These are phyloP conservation scores for Notothenia coriiceps DNA, from an alignment of 2,113 vertebrate genomes.

Conservation along the genomic window DNA sequence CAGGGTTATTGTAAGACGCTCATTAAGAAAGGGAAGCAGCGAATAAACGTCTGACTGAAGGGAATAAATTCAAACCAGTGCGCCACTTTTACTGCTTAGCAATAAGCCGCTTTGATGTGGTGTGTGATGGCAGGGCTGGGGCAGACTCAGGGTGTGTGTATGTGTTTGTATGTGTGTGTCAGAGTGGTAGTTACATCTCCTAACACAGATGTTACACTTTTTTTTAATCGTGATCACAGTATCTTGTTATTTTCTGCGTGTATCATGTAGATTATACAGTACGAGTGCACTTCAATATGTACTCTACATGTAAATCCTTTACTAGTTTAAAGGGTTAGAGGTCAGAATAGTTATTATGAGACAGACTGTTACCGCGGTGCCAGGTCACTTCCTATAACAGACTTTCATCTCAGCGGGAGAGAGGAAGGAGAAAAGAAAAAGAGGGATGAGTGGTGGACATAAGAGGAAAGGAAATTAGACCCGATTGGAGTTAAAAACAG, in stretches of 20 bases:
- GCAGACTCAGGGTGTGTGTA: constrained; percentile 38
- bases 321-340: constrained; percentile 34
- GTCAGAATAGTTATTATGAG: constrained; percentile 49
- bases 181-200: constrained; percentile 2
- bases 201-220: constrained; percentile 15
- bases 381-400: constrained; percentile 59
- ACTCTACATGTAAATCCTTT: neutral
- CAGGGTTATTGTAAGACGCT: constrained; percentile 79
- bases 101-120: constrained; percentile 76
- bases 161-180: constrained; percentile 24
- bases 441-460: constrained; percentile 18
- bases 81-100: constrained; percentile 76
- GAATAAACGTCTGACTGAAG: constrained; percentile 75
- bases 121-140: constrained; percentile 54
- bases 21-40: constrained; percentile 80
- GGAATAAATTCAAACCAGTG: constrained; percentile 76
- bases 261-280: neutral
- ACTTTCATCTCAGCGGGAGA: constrained; percentile 69
- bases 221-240: constrained; percentile 10
- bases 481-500: neutral
- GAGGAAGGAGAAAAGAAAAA: neutral
- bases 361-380: constrained; percentile 24
- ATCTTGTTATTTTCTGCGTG: neutral
- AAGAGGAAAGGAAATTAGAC: neutral
- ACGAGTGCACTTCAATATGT: neutral